A percentile compares a stretch with the other conserved stretches of the same genome.
Evolutionary conservation across 2,113 vertebrate genomes (phyloP).

Genomic region (Acinonyx jubatus): DNA sequence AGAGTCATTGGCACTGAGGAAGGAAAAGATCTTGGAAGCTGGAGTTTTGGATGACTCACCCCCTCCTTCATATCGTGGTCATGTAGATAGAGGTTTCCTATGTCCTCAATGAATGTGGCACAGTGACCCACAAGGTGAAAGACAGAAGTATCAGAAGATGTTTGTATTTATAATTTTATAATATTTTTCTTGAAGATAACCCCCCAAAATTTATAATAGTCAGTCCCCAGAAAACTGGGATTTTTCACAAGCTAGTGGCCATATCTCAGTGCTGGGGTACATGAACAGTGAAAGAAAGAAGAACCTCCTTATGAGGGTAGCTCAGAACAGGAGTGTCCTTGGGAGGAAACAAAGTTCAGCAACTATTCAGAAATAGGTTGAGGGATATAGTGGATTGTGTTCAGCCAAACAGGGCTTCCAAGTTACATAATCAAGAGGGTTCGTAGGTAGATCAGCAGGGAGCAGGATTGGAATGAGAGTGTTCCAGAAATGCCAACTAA

Average conservation of each 20-base stretch:
- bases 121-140: background rate
- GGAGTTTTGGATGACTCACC: background rate
- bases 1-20: background rate
- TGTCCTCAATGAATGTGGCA: background rate
- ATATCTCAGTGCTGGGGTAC: background rate
- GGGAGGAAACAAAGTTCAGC: background rate
- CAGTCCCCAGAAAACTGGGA: background rate
- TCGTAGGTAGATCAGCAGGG: background rate
- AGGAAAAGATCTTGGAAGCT: background rate
- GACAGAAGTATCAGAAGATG: background rate
- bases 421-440: background rate
- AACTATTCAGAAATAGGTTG: background rate
- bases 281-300: background rate
- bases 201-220: background rate
- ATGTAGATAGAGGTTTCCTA: background rate
- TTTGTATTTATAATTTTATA: background rate
- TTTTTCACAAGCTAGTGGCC: background rate
- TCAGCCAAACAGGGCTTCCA: background rate
- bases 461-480: background rate
- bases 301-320: background rate
- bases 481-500: background rate
- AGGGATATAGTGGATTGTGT: background rate
- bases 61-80: background rate
- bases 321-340: background rate
- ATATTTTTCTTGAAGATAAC: background rate